Evolutionary conservation across 2,888 invertebrate species (phyloP).

Genomic region (Yponomeuta plumbellus): DNA sequence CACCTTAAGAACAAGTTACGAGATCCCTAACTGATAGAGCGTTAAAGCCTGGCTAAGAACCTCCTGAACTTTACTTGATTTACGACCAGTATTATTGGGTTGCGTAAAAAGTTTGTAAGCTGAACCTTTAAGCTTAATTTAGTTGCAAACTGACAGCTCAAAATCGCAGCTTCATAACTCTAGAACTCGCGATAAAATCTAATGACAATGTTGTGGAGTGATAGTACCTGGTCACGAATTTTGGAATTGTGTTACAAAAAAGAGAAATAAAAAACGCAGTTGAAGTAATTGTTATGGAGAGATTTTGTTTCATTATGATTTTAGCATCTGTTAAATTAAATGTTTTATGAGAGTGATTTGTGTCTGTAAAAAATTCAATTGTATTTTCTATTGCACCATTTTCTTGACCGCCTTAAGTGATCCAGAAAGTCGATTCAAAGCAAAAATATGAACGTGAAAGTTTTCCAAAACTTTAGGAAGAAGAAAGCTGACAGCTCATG

Average conservation of each 20-base stretch:
- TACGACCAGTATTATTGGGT: neutral
- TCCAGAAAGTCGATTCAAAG: too few relatives aligned
- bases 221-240: neutral
- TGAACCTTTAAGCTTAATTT: neutral
- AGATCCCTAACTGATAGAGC: neutral
- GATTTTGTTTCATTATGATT: too few relatives aligned
- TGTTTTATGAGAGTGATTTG: too few relatives aligned
- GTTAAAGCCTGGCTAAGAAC: neutral
- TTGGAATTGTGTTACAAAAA: neutral
- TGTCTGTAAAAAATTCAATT: too few relatives aligned
- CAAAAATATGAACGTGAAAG: too few relatives aligned
- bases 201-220: neutral
- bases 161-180: neutral
- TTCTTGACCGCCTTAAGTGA: too few relatives aligned
- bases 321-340: too few relatives aligned
- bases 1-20: neutral
- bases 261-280: too few relatives aligned
- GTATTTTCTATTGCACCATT: too few relatives aligned
- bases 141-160: neutral
- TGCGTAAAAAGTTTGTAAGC: neutral
- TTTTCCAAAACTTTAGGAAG: too few relatives aligned
- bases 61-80: conserved; percentile 3
- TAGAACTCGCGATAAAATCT: neutral
- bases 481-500: too few relatives aligned
- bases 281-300: too few relatives aligned